phyloP scores from a whole-genome alignment of 2,888 invertebrate species.

The Gryllus longicercus region DNA sequence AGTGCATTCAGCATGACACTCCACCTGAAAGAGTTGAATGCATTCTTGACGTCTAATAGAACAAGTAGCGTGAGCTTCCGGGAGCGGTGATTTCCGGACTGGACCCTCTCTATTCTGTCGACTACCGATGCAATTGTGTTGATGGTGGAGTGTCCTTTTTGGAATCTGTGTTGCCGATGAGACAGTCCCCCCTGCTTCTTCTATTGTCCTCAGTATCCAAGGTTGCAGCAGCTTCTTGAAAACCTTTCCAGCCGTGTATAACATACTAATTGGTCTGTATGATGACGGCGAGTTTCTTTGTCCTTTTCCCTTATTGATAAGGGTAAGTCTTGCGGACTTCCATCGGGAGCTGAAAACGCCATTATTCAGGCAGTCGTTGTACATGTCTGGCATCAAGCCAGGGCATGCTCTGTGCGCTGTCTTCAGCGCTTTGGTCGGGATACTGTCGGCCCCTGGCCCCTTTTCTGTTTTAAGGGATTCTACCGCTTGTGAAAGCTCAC shows the following conservation, averaged over 20 bases:
- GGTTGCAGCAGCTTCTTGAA: background rate
- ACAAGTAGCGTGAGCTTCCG: background rate
- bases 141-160: background rate
- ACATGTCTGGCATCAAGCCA: too few species aligned
- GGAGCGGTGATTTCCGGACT: background rate
- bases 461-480: background rate
- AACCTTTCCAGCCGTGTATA: background rate
- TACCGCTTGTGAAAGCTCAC: background rate
- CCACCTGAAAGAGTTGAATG: too few species aligned
- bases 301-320: background rate
- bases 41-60: background rate
- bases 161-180: background rate
- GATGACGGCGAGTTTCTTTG: background rate
- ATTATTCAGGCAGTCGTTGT: background rate
- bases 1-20: background rate
- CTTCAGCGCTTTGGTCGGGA: too few species aligned
- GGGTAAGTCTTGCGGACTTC: background rate
- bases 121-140: background rate
- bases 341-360: background rate
- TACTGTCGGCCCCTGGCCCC: background rate
- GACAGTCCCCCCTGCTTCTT: background rate
- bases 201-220: background rate
- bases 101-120: background rate
- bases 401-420: too few species aligned
- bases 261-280: background rate